Base-by-base conservation (phyloP, 2,888 invertebrate species). In the Neocrepidodera transversa region DNA sequence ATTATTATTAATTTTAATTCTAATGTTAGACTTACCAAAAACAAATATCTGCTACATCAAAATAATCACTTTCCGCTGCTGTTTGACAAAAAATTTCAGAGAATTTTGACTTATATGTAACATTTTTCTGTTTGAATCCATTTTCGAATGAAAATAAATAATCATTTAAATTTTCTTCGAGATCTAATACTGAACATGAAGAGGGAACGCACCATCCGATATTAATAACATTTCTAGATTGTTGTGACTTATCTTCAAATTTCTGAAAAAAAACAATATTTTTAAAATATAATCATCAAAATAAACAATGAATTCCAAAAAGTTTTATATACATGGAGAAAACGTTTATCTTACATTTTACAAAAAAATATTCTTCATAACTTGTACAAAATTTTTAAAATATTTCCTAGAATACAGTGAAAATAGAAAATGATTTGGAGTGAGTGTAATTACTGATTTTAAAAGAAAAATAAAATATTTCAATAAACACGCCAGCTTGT, bases 151-250 rank as follows among this genome's bases (percentile, higher is more conserved):
- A 72, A 53, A 66, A 68, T 45, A 71, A 64, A 60, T 77, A 73
- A 5, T 71, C 60, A 43, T 76, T 75, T 13, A 79, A 60, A 14
- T 71, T 72, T 16, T 60, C 58, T 65, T 76, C 71, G 36, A 79
- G 63, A 64, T 79, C 77, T 14, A 65, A 50, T 1, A 65, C 47
- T 2, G 75, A 66, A 62, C 79, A 79, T 2, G 79, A 76, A 6
- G 78, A 74, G 13, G 79, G 79, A 18, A 78, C 61, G 50, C 79
- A 79, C 76, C 79, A 76, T 10, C 76, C 79, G 38, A 77, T 53
- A 51, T 76, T 70, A 2, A 75, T 68, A 1, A 70, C 63, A 62
- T 79, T 72, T 63, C 78, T 65, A 1, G 73, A 63, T 63, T 76
- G 73, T 58, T 78, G 72, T 0, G 78, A 76, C 43, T 65, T 66